Base-by-base conservation (phyloP, 2,888 invertebrate genomes). In the Athripsodes cinereus region DNA sequence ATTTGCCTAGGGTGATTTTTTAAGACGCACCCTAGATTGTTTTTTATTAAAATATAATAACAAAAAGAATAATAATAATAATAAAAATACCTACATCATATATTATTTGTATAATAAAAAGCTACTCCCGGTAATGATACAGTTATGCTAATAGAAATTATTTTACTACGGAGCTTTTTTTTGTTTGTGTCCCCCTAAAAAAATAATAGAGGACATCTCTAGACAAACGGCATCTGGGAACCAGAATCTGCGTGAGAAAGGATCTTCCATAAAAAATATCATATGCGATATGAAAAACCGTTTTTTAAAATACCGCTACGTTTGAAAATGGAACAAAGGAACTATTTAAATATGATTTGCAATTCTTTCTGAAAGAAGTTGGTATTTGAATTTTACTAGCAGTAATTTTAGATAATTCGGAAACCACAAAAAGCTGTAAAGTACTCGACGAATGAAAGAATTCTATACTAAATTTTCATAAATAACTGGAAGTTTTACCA, bases 121-220 rank as follows among this genome's bases (percentile, higher is more conserved):
- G 13, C 13, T 40, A 13, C 13, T 40, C 40, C 13, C 40, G 34
- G 53, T 55, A 55, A 55, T 55, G 55, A 55, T 55, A 55, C 55
- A 55, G 55, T 55, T 55, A 55, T 55, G 55, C 55, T 55, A 55
- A 55, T 55, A 50, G 50, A 55, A 55, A 55, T 48, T 55, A 55
- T 22, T 47, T 55, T 31, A 54, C 20, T 31, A 11, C n/a, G n/a
- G n/a, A n/a, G 26, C 10, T 26, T 26, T 26, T 40, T 16, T n/a
- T 46, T 54, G 31, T 46, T 48, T 54, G 20, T 31, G 50, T 49
- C 50, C 55, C 55, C 50, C 13, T 40, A 40, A n/a, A 31, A 40
- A 40, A 49, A 35, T n/a, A n/a, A n/a, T 44, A 47, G 34, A 50
- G 49, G 35, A 34, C 44, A 13, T 22, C 22, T 20, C 21, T 22